Evolutionary conservation across 2,888 invertebrate species (phyloP).

Genomic region (Allygus modestus): DNA sequence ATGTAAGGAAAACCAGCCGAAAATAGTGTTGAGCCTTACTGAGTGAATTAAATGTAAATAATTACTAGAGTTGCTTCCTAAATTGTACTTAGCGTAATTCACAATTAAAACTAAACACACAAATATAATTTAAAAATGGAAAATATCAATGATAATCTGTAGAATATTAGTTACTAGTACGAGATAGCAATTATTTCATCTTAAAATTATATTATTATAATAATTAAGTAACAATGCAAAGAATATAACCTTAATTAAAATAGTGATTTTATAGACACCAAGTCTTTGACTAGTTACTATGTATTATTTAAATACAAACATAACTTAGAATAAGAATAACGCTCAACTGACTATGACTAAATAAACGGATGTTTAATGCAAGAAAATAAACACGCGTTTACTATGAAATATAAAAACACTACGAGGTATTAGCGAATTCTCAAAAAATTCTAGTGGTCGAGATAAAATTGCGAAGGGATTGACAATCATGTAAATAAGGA

Average conservation of each 20-base stretch:
- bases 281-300: constrained; percentile 48
- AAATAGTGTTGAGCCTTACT: too few relatives aligned
- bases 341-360: not conserved
- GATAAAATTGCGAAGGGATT: not conserved
- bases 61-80: too few relatives aligned
- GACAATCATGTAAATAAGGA: not conserved
- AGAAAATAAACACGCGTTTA: not conserved
- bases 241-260: not conserved
- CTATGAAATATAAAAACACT: not conserved
- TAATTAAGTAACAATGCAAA: constrained; percentile 35
- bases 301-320: constrained; percentile 39
- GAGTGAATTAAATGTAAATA: too few relatives aligned
- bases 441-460: not conserved
- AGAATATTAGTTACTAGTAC: not conserved
- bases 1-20: too few relatives aligned
- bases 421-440: not conserved
- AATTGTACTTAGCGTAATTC: too few relatives aligned
- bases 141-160: not conserved
- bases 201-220: constrained; percentile 34
- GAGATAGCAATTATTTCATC: not conserved
- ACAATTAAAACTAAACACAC: not conserved
- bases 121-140: not conserved
- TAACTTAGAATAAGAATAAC: constrained; percentile 9
- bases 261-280: constrained; percentile 41
- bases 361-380: not conserved